Evolutionary conservation across 2,888 invertebrate species (phyloP).

Genomic region (Spisula subtruncata): DNA sequence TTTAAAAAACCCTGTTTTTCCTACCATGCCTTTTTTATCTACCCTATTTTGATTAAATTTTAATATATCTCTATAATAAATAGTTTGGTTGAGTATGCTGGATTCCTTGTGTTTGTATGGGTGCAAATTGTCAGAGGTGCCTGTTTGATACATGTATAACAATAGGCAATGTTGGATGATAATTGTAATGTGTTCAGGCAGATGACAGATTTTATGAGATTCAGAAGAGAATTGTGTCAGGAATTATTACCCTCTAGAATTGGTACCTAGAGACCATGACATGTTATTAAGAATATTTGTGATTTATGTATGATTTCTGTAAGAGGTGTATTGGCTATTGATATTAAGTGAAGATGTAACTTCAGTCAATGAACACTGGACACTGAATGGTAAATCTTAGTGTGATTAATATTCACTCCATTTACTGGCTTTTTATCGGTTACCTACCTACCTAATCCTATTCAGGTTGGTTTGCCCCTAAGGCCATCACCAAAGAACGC

Average conservation of each 20-base stretch:
- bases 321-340: neutral
- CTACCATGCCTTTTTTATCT: too few relatives aligned
- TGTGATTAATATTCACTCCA: too few relatives aligned
- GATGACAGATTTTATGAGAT: neutral
- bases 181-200: neutral
- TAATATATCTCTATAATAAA: too few relatives aligned
- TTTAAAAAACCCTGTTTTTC: too few relatives aligned
- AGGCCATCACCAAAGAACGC: too few relatives aligned
- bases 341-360: too few relatives aligned
- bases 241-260: neutral
- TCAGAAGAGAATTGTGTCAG: neutral
- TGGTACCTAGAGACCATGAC: neutral
- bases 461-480: too few relatives aligned
- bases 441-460: too few relatives aligned
- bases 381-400: too few relatives aligned
- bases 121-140: neutral
- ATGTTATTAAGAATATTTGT: neutral
- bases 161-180: neutral
- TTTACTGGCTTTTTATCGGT: too few relatives aligned
- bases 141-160: neutral
- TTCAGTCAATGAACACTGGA: too few relatives aligned
- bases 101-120: neutral
- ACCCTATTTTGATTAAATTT: too few relatives aligned
- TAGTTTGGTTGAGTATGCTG: neutral
- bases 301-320: neutral